Conservation (phyloP, 1,140 invertebrate species). For the Ladona fulva region DNA sequence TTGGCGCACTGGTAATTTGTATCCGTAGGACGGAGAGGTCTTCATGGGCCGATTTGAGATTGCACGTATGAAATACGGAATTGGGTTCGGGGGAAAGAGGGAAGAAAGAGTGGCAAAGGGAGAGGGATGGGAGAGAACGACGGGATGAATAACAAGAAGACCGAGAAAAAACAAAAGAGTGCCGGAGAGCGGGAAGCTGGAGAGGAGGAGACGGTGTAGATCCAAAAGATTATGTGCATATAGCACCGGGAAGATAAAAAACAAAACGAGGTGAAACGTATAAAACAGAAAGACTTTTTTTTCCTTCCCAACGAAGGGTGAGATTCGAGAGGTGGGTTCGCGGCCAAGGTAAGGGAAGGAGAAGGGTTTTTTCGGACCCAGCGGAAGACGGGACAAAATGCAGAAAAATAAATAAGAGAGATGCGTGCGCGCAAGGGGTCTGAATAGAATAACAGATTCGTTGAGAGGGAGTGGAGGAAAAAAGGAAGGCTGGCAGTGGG, state of each 20-base stretch:
- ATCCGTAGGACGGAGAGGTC: not conserved
- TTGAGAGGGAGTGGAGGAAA: not conserved
- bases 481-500: not conserved
- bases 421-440: not conserved
- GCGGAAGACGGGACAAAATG: not conserved
- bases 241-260: not conserved
- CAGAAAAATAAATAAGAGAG: not conserved
- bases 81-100: not conserved
- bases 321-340: not conserved
- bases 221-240: conserved; percentile 7
- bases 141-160: not conserved
- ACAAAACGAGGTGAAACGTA: not conserved
- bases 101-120: not conserved
- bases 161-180: not conserved
- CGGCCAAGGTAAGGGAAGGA: not conserved
- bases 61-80: not conserved
- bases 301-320: not conserved
- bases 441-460: conserved; percentile 10
- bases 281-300: conserved; percentile 5
- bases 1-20: too few relatives aligned
- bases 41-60: not conserved
- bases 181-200: not conserved
- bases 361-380: not conserved
- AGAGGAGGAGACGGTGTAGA: not conserved
- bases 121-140: not conserved